Evolutionary conservation across 2,888 invertebrate genomes (phyloP), one percentile per base, ranked within the genome.

Genomic region (Hymenopus coronatus): DNA sequence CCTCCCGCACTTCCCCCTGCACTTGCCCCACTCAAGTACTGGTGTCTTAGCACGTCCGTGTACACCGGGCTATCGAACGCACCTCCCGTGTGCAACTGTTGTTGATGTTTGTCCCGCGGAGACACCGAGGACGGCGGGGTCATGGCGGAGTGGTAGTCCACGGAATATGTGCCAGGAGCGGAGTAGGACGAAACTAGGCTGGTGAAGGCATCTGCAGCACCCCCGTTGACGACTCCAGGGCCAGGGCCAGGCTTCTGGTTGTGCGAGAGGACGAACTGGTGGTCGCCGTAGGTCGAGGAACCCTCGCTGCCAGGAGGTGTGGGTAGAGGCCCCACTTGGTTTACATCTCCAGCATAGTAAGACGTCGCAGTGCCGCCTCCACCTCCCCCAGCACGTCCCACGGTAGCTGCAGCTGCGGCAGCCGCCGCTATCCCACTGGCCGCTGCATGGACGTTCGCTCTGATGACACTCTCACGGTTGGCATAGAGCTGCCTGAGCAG

Each of bases 61-160:
- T 92, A 91, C 20, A 91, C 89, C 84, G 90, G 88, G 81, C 90
- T 88, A 89, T 91, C 91, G 90, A 91, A 91, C 30, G 91, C 90
- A 84, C 90, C 90, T 70, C 89, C 90, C 91, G 92, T 92, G 90
- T 94, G 94, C 89, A 94, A 93, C 91, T 96, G 96, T 91, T 95
- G 97, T 92, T 95, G 95, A 93, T 94, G 96, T 91, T 96, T 98
- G 92, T 98, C 98, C 90, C 98, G 95, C 0, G 99, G 98, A 8
- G 98, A 98, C 2, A 98, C 98, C 6, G 98, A 98, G n/a, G 98
- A 98, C 88, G 99, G 99, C 88, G 98, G 98, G 7, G 98, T 98
- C 97, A 99, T 98, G 86, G 98, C 98, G 83, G 98, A 97, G 93
- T 98, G 98, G 92, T 98, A 98, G 92, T 97, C 97, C n/a, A 91